Conservation (phyloP, 2,888 invertebrate species). For the Pterostichus madidus region DNA sequence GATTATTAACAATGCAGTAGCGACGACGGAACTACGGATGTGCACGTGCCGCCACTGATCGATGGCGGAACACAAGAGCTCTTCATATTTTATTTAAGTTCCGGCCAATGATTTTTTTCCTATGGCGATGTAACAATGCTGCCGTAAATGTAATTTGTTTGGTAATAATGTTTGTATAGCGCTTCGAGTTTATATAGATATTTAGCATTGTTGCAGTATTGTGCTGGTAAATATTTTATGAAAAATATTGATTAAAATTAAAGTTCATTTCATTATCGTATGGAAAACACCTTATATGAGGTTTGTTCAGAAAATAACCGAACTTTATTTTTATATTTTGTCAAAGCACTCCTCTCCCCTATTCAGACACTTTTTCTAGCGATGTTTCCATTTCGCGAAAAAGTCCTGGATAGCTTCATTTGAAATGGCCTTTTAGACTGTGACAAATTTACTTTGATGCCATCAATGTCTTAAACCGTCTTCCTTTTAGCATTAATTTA, state of each 20-base stretch:
- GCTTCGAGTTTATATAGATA: neutral
- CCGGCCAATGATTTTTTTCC: conserved; percentile 24
- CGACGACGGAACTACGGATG: neutral
- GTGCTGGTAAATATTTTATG: conserved; percentile 1
- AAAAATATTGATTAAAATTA: neutral
- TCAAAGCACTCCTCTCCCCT: too few species aligned
- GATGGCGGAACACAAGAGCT: conserved; percentile 32
- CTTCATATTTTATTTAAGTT: conserved; percentile 47
- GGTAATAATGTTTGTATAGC: neutral
- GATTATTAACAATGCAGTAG: conserved; percentile 38
- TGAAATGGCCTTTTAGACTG: too few species aligned
- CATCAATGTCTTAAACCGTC: too few species aligned
- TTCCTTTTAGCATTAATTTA: too few species aligned
- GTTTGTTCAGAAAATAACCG: too few species aligned
- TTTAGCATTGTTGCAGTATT: neutral
- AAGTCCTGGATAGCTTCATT: too few species aligned
- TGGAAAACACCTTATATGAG: too few species aligned
- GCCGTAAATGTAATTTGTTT: conserved; percentile 16
- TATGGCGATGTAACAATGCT: conserved; percentile 5
- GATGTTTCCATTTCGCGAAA: too few species aligned
- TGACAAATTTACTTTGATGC: too few species aligned
- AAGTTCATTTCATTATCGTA: too few species aligned
- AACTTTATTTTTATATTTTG: too few species aligned
- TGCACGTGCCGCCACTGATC: conserved; percentile 33
- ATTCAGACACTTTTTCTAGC: too few species aligned